phyloP scores from a whole-genome alignment of 2,797 vertebrate species.

The Coendou prehensilis region DNA sequence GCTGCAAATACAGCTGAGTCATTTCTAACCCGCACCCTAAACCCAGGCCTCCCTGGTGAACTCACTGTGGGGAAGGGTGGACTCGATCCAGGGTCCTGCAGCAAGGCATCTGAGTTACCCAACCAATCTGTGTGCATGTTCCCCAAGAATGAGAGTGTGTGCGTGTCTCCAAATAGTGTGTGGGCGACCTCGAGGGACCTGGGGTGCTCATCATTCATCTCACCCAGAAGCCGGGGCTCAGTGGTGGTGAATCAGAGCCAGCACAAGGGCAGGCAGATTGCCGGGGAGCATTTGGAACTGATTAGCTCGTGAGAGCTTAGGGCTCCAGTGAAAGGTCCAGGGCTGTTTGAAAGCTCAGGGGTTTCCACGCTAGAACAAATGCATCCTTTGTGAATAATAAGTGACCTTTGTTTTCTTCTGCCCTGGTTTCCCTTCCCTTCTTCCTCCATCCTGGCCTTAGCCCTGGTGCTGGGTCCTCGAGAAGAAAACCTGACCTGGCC shows the following conservation, averaged over 20 bases:
- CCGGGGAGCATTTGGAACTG: slow-evolving; percentile 43
- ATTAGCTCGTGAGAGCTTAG: slow-evolving; percentile 69
- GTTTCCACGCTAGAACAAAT: slow-evolving; percentile 59
- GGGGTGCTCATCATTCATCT: slow-evolving; percentile 30
- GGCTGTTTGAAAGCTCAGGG: slow-evolving; percentile 31
- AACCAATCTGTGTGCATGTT: not conserved
- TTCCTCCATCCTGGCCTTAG: slow-evolving; percentile 32
- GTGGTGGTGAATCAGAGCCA: slow-evolving; percentile 41
- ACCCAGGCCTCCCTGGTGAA: slow-evolving; percentile 41
- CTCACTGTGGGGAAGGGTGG: slow-evolving; percentile 34
- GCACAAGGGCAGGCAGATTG: slow-evolving; percentile 13
- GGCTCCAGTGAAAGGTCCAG: slow-evolving; percentile 62
- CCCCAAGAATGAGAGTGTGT: slow-evolving; percentile 37
- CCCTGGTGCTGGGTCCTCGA: slow-evolving; percentile 1
- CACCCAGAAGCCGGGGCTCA: slow-evolving; percentile 20
- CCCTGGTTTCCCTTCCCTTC: not conserved
- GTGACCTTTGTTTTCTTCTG: slow-evolving; percentile 75
- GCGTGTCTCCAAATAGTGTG: not conserved
- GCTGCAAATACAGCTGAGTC: slow-evolving; percentile 60
- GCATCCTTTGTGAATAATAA: slow-evolving; percentile 74
- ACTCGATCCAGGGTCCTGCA: not conserved
- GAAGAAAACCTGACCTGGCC: slow-evolving; percentile 14
- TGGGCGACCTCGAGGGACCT: not conserved
- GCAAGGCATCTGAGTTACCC: slow-evolving; percentile 51
- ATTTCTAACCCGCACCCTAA: slow-evolving; percentile 46